Evolutionary conservation across 2,888 invertebrate genomes (phyloP), one percentile per base, ranked within the genome.

Genomic region (Germaria angustata): DNA sequence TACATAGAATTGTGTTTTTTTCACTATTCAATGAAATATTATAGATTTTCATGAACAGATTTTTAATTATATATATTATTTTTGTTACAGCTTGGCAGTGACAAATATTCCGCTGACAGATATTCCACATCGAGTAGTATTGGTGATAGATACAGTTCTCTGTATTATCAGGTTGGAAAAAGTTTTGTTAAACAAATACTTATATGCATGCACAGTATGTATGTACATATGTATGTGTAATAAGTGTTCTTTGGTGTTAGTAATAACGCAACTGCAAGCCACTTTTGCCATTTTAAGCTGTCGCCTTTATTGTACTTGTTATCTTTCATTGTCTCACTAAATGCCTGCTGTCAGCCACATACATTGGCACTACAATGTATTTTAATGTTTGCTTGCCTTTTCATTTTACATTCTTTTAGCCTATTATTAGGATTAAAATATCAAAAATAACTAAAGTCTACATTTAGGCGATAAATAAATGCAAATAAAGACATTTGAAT

Each of bases 121-220:
- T 80, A 73, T 72, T 49, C 57, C 61, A 79, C 79, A 46, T 7
- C 57, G 85, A 89, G 86, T 88, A 87, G 85, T 80, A 89, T 89
- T 83, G 88, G 88, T 75, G 88, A 89, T 84, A 88, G 88, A 87
- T 89, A 89, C 86, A 88, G 87, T 85, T 86, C 88, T 13, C 85
- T 86, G 81, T 89, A 89, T 82, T 87, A 88, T 87, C 87, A 89
- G 88, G 88, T 88, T 89, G 87, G 88, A 7, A n/a, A 36, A 46
- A 46, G 20, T 11, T 41, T 73, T 11, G 11, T 51, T 39, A 34
- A 36, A 65, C 34, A 15, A 1, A n/a, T 46, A 41, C 17, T 7
- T 39, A 51, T 17, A 11, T 17, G 13, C 11, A 22, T 39, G 0
- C 2, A 15, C n/a, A 17, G 4, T 51, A 24, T 41, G 36, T n/a